Evolutionary conservation across 92 coral and sea anemone species (phyloP).

Genomic region (Nematostella vectensis): DNA sequence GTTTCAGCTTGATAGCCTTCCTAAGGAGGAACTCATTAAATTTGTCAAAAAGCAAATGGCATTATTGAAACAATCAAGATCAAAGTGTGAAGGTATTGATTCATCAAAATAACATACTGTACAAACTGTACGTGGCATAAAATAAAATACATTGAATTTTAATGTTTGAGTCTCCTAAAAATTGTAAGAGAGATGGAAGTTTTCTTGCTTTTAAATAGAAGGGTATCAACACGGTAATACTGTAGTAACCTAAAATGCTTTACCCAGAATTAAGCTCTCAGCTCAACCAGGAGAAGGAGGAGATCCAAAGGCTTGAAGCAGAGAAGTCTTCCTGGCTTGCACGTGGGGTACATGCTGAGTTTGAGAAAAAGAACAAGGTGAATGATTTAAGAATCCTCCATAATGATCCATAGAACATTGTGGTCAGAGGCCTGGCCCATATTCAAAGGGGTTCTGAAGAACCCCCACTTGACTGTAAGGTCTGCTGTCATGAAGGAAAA

Average conservation of each 20-base stretch:
- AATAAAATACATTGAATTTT: background rate
- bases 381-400: too few species aligned
- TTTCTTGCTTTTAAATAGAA: background rate
- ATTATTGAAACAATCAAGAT: conserved; percentile 66
- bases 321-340: conserved; percentile 90
- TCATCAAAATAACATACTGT: background rate
- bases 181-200: too few species aligned
- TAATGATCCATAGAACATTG: too few species aligned
- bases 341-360: conserved; percentile 93
- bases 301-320: conserved; percentile 62
- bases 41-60: conserved; percentile 79
- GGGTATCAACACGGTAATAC: background rate
- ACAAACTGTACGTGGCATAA: background rate
- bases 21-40: conserved; percentile 85
- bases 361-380: conserved; percentile 96
- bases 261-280: conserved; percentile 46
- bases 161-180: background rate
- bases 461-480: too few species aligned
- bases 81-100: conserved; percentile 81
- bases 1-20: conserved; percentile 74
- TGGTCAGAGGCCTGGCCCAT: too few species aligned
- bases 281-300: conserved; percentile 57
- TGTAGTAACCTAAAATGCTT: background rate
- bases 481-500: too few species aligned
- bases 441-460: too few species aligned